phyloP scores from a whole-genome alignment of 2,888 invertebrate species.

The Aradus depressus region DNA sequence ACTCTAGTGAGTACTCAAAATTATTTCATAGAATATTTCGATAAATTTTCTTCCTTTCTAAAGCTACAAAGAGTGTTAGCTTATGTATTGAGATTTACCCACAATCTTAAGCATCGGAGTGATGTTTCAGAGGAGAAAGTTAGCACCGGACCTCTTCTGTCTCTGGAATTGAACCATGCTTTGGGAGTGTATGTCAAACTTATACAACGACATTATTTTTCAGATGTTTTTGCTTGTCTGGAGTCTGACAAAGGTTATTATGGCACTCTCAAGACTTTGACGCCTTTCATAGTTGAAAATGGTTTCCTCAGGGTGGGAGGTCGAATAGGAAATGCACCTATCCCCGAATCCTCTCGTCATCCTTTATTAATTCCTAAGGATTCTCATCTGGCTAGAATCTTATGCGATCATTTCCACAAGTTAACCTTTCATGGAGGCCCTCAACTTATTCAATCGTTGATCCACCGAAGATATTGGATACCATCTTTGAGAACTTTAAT shows the following conservation, averaged over 20 bases:
- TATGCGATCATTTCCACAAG: too few species aligned
- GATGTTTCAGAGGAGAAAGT: too few species aligned
- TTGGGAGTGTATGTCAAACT: neutral
- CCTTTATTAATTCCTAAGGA: constrained; percentile 15
- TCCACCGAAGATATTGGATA: neutral
- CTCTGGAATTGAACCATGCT: neutral
- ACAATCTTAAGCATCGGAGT: too few species aligned
- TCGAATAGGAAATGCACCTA: constrained; percentile 3
- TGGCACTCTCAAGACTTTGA: too few species aligned
- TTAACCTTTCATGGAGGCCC: constrained; percentile 6
- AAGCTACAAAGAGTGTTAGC: too few species aligned
- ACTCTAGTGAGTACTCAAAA: too few species aligned
- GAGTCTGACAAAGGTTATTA: neutral
- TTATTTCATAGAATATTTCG: too few species aligned
- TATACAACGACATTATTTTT: neutral
- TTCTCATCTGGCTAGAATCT: too few species aligned
- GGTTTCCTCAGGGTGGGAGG: constrained; percentile 16
- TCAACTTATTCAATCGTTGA: neutral
- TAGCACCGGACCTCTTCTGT: constrained; percentile 2
- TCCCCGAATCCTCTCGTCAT: constrained; percentile 4
- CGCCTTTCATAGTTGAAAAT: constrained; percentile 11
- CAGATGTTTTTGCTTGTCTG: too few species aligned
- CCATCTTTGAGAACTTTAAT: constrained; percentile 1
- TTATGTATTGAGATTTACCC: too few species aligned
- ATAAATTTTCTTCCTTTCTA: too few species aligned